These are phyloP conservation scores for Trichopoda pennipes DNA, from an alignment of 2,888 invertebrate genomes.

Conservation along the genomic window DNA sequence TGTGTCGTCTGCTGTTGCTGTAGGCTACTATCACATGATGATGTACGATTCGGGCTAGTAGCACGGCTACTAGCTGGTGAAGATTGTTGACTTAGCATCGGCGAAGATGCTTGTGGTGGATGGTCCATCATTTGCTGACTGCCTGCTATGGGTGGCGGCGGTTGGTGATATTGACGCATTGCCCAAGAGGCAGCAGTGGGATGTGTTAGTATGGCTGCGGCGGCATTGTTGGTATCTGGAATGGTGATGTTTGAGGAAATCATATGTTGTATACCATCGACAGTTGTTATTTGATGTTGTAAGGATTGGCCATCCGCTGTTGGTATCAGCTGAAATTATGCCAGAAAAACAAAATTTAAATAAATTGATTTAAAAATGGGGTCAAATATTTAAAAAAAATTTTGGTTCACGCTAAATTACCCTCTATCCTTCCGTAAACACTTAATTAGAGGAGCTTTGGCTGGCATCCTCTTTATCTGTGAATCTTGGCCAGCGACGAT, in stretches of 20 bases:
- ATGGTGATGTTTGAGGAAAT: constrained; percentile 79
- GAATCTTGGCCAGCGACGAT: too few relatives aligned
- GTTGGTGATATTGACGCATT: constrained; percentile 74
- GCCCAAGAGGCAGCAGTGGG: constrained; percentile 75
- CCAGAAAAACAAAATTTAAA: not conserved
- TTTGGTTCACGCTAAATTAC: too few relatives aligned
- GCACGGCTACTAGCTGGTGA: constrained; percentile 90
- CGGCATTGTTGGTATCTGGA: constrained; percentile 73
- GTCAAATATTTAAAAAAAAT: too few relatives aligned
- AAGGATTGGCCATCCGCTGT: constrained; percentile 74
- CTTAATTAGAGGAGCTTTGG: too few relatives aligned
- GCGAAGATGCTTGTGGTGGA: constrained; percentile 85
- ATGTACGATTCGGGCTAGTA: constrained; percentile 84
- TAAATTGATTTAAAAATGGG: not conserved
- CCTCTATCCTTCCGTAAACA: too few relatives aligned
- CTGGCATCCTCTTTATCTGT: too few relatives aligned
- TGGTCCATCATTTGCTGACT: constrained; percentile 72
- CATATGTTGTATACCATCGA: constrained; percentile 79
- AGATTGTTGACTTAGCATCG: constrained; percentile 87
- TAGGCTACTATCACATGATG: constrained; percentile 69
- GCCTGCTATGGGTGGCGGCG: constrained; percentile 54
- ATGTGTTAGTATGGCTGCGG: constrained; percentile 76
- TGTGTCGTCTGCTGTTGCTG: constrained; percentile 71
- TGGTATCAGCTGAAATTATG: constrained; percentile 75
- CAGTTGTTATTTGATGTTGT: constrained; percentile 74